A percentile compares a stretch with the other conserved stretches of the same genome.
These are phyloP conservation scores for Melipona quadrifasciata DNA, from an alignment of 1,140 invertebrate species.

Conservation along the genomic window DNA sequence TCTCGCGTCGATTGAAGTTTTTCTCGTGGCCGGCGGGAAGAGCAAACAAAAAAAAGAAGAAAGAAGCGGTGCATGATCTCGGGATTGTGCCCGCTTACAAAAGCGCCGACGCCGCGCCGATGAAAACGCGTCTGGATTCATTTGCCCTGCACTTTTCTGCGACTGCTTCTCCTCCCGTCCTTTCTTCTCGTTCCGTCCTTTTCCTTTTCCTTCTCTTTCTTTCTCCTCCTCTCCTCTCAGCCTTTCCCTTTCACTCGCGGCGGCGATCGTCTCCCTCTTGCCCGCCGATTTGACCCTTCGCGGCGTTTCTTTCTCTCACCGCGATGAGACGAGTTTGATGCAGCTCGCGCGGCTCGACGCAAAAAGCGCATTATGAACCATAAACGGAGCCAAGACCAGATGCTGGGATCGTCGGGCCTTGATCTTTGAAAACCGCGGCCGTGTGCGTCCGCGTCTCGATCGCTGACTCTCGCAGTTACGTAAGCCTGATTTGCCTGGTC, in stretches of 20 bases:
- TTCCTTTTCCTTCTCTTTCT: conserved; percentile 58
- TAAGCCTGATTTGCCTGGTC: not conserved
- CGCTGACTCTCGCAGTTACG: not conserved
- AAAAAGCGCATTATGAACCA: conserved; percentile 78
- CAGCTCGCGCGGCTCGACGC: conserved; percentile 69
- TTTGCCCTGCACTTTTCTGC: conserved; percentile 31
- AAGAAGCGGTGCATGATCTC: conserved; percentile 72
- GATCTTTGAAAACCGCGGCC: conserved; percentile 38
- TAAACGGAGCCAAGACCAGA: conserved; percentile 72
- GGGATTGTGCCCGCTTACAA: conserved; percentile 78
- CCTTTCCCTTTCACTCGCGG: conserved; percentile 17
- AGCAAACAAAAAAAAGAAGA: not conserved
- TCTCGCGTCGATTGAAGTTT: conserved; percentile 78
- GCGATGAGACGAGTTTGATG: conserved; percentile 69
- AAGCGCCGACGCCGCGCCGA: conserved; percentile 77
- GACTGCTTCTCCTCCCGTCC: conserved; percentile 43
- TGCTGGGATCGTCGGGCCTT: conserved; percentile 58
- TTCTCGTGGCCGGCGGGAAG: conserved; percentile 69
- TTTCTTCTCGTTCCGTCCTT: conserved; percentile 43
- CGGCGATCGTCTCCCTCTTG: conserved; percentile 36
- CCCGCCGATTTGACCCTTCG: conserved; percentile 47
- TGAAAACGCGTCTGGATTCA: conserved; percentile 72
- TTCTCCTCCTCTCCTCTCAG: conserved; percentile 53
- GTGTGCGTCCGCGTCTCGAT: not conserved
- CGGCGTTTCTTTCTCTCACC: conserved; percentile 53